These are phyloP conservation scores for Hypanus sabinus DNA, from an alignment of 2,113 vertebrate genomes.

Conservation along the genomic window DNA sequence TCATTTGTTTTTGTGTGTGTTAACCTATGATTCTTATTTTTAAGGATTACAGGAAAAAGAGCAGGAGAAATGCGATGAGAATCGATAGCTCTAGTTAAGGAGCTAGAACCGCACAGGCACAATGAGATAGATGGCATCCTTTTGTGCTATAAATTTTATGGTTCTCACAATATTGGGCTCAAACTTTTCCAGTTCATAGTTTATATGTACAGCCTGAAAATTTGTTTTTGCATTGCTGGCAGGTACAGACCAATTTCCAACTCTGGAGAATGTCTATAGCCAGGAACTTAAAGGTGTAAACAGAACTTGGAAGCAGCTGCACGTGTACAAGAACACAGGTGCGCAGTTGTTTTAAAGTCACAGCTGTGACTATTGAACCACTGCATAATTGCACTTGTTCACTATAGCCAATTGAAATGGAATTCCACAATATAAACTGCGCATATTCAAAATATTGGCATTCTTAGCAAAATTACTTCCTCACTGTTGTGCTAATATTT, in stretches of 20 bases:
- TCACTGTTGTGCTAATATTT: neutral
- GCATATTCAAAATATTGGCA: neutral
- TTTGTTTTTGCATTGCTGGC: slow-evolving; percentile 20
- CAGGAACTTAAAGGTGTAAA: slow-evolving; percentile 32
- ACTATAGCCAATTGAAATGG: slow-evolving; percentile 19
- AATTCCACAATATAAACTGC: slow-evolving; percentile 16
- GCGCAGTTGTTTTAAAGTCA: slow-evolving; percentile 25
- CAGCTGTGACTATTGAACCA: slow-evolving; percentile 27
- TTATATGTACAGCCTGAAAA: slow-evolving; percentile 21
- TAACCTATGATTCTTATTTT: neutral
- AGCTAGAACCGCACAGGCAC: neutral
- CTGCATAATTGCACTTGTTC: slow-evolving; percentile 24
- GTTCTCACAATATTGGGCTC: slow-evolving; percentile 9
- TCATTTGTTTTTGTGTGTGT: neutral
- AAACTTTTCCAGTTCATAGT: neutral
- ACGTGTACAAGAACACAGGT: slow-evolving; percentile 28
- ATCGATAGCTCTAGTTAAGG: slow-evolving; percentile 1
- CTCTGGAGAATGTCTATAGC: slow-evolving; percentile 33
- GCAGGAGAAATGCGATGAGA: neutral
- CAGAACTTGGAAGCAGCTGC: slow-evolving; percentile 35
- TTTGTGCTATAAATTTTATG: slow-evolving; percentile 1
- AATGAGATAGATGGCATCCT: neutral
- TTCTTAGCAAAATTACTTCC: neutral
- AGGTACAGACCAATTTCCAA: slow-evolving; percentile 23
- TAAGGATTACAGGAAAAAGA: neutral